Percentiles rank a stretch among this genome's conserved stretches.
These are phyloP conservation scores for Tetragonula clypearis DNA, from an alignment of 1,140 invertebrate species.

Conservation along the genomic window DNA sequence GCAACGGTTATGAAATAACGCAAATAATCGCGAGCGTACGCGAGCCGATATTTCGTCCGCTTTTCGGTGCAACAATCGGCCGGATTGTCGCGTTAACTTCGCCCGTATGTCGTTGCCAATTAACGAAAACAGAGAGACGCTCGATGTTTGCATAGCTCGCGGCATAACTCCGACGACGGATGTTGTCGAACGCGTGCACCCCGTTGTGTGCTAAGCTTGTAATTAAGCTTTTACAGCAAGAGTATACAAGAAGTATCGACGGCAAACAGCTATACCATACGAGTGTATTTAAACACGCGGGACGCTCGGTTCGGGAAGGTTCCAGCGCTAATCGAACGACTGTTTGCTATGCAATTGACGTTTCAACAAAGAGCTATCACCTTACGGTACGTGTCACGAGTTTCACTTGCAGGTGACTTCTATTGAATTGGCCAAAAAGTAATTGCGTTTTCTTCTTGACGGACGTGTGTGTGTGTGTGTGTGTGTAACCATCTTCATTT, in stretches of 20 bases:
- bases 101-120: background rate
- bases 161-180: background rate
- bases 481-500: no score
- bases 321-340: background rate
- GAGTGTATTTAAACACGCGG: background rate
- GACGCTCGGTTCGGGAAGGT: background rate
- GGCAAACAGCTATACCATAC: background rate
- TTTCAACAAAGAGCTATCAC: background rate
- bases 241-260: background rate
- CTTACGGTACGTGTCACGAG: background rate
- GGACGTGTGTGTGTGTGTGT: no score
- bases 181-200: background rate
- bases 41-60: background rate
- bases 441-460: no score
- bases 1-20: background rate
- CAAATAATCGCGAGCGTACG: background rate
- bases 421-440: no score
- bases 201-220: background rate
- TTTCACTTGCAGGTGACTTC: background rate
- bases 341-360: slow-evolving; percentile 2
- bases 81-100: background rate
- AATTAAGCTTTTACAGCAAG: background rate
- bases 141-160: background rate
- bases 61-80: background rate
- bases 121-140: background rate